These are phyloP conservation scores for Aphodius granarius DNA, from an alignment of 2,888 invertebrate genomes.

Conservation along the genomic window DNA sequence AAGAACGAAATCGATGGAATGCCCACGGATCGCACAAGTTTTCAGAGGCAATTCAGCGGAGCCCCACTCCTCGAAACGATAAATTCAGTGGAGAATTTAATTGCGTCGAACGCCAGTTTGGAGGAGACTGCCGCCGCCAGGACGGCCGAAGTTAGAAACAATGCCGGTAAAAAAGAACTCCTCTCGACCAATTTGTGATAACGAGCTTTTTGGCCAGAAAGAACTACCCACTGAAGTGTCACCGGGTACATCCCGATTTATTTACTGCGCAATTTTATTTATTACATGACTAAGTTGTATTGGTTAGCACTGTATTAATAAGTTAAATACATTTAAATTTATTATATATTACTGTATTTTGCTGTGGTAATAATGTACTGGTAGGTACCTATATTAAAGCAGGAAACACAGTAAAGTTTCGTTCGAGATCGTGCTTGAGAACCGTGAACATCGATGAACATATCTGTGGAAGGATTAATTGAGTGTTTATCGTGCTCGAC, in stretches of 20 bases:
- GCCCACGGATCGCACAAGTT: conserved; percentile 13
- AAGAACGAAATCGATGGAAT: conserved; percentile 26
- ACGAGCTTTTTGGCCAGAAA: background rate
- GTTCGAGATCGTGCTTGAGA: background rate
- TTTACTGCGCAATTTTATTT: background rate
- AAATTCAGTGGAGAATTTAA: conserved; percentile 24
- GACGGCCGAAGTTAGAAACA: background rate
- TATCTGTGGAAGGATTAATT: background rate
- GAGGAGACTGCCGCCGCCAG: background rate
- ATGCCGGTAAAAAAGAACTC: background rate
- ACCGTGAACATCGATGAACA: background rate
- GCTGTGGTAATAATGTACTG: too few relatives aligned
- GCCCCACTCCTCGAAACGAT: conserved; percentile 23
- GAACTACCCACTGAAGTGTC: background rate
- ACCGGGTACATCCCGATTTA: background rate
- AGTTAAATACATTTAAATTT: background rate
- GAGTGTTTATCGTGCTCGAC: background rate
- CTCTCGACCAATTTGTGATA: background rate
- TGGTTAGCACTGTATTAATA: background rate
- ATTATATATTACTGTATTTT: background rate
- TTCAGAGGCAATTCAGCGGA: conserved; percentile 22
- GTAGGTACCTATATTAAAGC: background rate
- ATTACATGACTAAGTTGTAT: background rate
- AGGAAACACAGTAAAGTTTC: background rate
- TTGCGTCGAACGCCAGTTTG: conserved; percentile 14